Conservation (phyloP, 2,113 vertebrate species). For the Oncorhynchus clarkii region DNA sequence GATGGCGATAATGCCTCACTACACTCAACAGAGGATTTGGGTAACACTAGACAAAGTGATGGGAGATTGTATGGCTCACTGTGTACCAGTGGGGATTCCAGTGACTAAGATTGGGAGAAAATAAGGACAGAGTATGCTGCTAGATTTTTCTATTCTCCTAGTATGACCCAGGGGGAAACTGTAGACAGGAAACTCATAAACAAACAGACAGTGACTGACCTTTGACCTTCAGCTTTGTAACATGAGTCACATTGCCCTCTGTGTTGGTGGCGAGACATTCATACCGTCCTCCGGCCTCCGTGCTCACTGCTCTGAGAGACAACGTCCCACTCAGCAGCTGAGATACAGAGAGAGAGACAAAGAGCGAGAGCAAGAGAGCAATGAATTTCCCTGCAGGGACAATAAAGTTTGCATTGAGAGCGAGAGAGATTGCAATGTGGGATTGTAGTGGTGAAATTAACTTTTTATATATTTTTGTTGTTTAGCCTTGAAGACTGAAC, state of each 20-base stretch:
- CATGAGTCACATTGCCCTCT: constrained; percentile 79
- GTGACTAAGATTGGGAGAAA: neutral
- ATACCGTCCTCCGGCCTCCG: constrained; percentile 79
- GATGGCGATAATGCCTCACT: constrained; percentile 9
- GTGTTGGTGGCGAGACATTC: constrained; percentile 85
- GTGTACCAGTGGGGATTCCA: neutral
- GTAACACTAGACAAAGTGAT: neutral
- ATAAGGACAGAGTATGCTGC: neutral
- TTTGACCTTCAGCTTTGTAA: constrained; percentile 85
- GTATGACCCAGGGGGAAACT: neutral
- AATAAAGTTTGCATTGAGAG: neutral
- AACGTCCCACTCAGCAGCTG: constrained; percentile 81
- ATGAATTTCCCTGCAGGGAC: too few species aligned
- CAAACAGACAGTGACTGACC: constrained; percentile 69
- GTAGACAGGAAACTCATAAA: neutral
- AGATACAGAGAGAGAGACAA: neutral
- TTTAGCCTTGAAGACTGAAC: neutral
- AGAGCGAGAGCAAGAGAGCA: too few species aligned
- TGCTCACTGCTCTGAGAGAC: constrained; percentile 69
- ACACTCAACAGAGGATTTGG: neutral
- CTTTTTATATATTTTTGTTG: neutral
- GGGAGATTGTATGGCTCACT: neutral
- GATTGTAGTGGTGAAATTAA: neutral
- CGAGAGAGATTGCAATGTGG: neutral
- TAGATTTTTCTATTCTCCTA: too few species aligned